These are phyloP conservation scores for Phymanthus crucifer DNA, from an alignment of 92 coral and sea anemone genomes.

Conservation along the genomic window DNA sequence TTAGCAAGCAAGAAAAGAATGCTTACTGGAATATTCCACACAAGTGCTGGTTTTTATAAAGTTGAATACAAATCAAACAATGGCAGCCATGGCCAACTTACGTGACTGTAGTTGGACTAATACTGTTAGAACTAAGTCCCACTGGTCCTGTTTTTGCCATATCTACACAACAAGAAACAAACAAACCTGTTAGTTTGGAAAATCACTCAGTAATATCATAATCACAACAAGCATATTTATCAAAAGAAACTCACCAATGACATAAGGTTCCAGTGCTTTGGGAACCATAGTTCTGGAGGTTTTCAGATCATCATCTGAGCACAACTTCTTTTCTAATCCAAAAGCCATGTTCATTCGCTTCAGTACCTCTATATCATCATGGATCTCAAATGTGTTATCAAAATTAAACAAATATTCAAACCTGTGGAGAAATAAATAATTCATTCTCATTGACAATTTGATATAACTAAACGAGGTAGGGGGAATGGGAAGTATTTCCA, in stretches of 20 bases:
- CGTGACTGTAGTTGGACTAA: constrained; percentile 79
- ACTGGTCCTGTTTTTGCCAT: constrained; percentile 95
- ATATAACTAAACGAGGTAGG: too few relatives aligned
- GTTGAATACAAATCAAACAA: too few relatives aligned
- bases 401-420: constrained; percentile 95
- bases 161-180: constrained; percentile 57
- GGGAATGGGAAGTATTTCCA: too few relatives aligned
- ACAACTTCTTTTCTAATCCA: constrained; percentile 87
- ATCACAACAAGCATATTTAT: neutral
- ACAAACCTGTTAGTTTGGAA: neutral
- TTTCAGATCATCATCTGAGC: constrained; percentile 70
- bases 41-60: too few relatives aligned
- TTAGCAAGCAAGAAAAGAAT: too few relatives aligned
- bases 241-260: constrained; percentile 60
- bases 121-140: constrained; percentile 71
- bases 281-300: constrained; percentile 95
- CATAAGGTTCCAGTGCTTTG: constrained; percentile 96
- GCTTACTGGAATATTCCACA: too few relatives aligned
- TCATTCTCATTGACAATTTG: too few relatives aligned
- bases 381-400: constrained; percentile 99
- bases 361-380: constrained; percentile 97
- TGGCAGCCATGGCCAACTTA: constrained; percentile 30
- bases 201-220: neutral
- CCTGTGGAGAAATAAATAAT: constrained; percentile 42
- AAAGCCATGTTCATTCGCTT: constrained; percentile 99